Conservation (phyloP, 2,888 invertebrate species). For the Microctonus brassicae region DNA sequence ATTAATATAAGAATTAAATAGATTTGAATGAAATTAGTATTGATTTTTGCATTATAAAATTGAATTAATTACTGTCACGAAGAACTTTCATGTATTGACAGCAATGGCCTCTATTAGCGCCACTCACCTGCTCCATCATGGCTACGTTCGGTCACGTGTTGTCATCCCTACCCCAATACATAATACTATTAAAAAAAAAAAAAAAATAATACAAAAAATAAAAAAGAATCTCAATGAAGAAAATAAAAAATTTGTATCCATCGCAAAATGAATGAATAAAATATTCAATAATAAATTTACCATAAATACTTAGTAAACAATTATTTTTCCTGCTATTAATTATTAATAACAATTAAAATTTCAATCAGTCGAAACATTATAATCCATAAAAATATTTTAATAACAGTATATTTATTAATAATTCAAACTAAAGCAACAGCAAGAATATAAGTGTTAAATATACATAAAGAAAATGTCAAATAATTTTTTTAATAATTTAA, state of each 20-base stretch:
- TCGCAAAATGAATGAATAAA: neutral
- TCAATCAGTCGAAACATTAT: neutral
- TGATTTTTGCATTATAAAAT: neutral
- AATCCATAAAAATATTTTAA: too few species aligned
- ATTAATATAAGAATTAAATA: too few species aligned
- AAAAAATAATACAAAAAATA: neutral
- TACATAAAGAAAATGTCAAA: too few species aligned
- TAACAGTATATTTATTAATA: too few species aligned
- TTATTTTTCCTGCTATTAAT: neutral
- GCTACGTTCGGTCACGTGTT: constrained; percentile 8
- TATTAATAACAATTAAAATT: neutral
- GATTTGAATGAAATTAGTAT: neutral
- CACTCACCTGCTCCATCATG: constrained; percentile 1
- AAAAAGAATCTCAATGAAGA: too few species aligned
- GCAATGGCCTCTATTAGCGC: neutral
- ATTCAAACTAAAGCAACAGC: too few species aligned
- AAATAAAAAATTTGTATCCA: neutral
- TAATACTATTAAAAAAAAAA: neutral
- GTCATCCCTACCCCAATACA: neutral
- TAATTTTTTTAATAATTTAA: too few species aligned
- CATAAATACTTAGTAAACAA: neutral
- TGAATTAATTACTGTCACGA: neutral
- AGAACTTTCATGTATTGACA: neutral
- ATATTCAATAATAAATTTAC: neutral
- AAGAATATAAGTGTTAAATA: too few species aligned